Evolutionary conservation across 2,888 invertebrate species (phyloP).

Genomic region (Rotaria sp.): DNA sequence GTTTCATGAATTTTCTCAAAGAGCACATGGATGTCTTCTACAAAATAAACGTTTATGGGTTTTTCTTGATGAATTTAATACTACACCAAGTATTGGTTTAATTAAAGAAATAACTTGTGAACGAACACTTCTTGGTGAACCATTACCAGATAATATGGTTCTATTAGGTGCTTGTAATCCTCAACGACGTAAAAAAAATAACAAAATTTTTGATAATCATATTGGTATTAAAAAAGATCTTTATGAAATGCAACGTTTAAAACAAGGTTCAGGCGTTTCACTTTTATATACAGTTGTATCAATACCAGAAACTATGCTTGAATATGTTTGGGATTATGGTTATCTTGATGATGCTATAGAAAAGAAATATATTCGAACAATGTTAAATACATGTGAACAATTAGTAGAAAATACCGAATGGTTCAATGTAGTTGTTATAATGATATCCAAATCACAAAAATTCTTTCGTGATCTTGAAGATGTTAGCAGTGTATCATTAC

Average conservation of each 20-base stretch:
- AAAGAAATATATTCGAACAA: constrained; percentile 17
- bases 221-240: constrained; percentile 25
- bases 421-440: neutral
- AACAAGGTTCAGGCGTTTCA: neutral
- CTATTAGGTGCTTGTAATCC: constrained; percentile 46
- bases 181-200: neutral
- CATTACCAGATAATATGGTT: constrained; percentile 44
- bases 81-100: constrained; percentile 44
- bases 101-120: constrained; percentile 44
- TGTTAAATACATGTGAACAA: neutral
- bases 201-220: neutral
- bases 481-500: constrained; percentile 34
- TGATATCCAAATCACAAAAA: constrained; percentile 23
- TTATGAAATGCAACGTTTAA: constrained; percentile 17
- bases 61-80: constrained; percentile 47
- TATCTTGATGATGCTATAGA: constrained; percentile 30
- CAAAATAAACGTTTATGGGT: constrained; percentile 43
- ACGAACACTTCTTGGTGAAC: constrained; percentile 42
- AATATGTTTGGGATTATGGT: constrained; percentile 34
- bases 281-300: constrained; percentile 11
- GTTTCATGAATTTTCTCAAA: constrained; percentile 43
- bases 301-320: constrained; percentile 31
- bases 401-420: neutral
- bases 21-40: constrained; percentile 42
- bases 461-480: constrained; percentile 32